Percentiles rank a stretch among this genome's conserved stretches.
Conservation (phyloP, 2,113 vertebrate genomes). For the Archilochus colubris region DNA sequence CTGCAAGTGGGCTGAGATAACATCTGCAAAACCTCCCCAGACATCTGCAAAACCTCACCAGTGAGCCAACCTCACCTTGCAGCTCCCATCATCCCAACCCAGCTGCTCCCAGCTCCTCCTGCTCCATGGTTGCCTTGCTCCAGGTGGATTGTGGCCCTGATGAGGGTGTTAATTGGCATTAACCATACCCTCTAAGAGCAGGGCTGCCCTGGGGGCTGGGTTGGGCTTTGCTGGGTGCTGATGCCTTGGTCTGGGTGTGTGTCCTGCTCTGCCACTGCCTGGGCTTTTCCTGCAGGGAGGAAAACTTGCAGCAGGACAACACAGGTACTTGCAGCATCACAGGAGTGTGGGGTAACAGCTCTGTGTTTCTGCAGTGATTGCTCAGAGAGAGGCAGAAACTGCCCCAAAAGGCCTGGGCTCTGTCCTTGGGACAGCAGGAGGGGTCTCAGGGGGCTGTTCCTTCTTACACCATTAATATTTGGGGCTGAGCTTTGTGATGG, state of each 20-base stretch:
- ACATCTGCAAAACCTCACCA: background rate
- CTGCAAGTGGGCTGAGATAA: background rate
- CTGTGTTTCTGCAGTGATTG: background rate
- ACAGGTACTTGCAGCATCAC: background rate
- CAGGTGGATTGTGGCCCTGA: background rate
- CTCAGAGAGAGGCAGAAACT: background rate
- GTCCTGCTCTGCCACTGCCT: rapidly evolving
- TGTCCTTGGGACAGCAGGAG: background rate
- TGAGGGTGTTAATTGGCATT: background rate
- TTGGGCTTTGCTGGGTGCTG: background rate
- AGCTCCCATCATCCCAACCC: rapidly evolving
- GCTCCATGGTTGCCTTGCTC: rapidly evolving
- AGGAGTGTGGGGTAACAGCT: background rate
- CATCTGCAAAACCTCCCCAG: background rate
- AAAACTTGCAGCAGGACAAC: too few species aligned
- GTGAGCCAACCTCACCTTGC: rapidly evolving
- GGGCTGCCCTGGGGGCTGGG: background rate
- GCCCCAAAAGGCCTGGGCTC: background rate
- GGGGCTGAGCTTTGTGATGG: background rate
- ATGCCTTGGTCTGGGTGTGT: background rate
- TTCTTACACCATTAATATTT: background rate
- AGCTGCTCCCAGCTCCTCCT: background rate
- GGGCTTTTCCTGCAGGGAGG: background rate
- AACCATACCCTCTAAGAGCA: background rate
- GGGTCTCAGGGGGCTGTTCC: background rate